Base-by-base conservation (phyloP, 2,888 invertebrate species). In the Dolichopus griseipennis region DNA sequence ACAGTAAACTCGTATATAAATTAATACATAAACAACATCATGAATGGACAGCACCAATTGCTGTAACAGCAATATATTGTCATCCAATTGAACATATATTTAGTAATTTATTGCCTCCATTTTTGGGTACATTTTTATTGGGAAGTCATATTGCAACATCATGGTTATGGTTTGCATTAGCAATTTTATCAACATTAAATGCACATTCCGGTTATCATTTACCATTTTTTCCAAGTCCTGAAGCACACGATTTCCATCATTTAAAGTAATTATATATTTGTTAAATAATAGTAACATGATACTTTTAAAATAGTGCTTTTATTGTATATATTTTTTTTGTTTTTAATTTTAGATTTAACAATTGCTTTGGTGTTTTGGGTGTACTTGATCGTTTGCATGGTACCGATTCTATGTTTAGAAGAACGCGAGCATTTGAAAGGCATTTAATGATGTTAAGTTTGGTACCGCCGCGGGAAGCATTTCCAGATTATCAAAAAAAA, bases 181-280 rank as follows among this genome's bases (percentile, higher is more conserved):
- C 90, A n/a, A 86, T 91, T 73, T 76, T 90, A 37, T 89, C 89
- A 5, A 92, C 93, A 2, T 84, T 92, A 66, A 90, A 91, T 76
- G 88, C 91, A 10, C 93, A 93, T 79, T 90, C 90, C 64, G 93
- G 93, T 15, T 93, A 93, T 76, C 93, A 93, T 81, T 83, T 93
- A 75, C 93, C 93, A 1, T 90, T 92, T 79, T 88, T 92, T 77
- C 91, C 91, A 8, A 91, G 91, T 64, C 91, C 93, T 9, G 92
- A 93, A 79, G 90, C 91, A 0, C 93, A 93, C 76, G 93, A 93
- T 80, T 93, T 90, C 79, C 93, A 93, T 79, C 93, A 93, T 79
- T 84, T 91, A 72, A 93, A 92, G 90, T 90, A 78, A 84, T 85
- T 12, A 15, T 61, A n/a, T 10, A 2, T 61, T 4, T n/a, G n/a